Base-by-base conservation (phyloP, 2,113 vertebrate genomes). In the Sphyrna mokarran region DNA sequence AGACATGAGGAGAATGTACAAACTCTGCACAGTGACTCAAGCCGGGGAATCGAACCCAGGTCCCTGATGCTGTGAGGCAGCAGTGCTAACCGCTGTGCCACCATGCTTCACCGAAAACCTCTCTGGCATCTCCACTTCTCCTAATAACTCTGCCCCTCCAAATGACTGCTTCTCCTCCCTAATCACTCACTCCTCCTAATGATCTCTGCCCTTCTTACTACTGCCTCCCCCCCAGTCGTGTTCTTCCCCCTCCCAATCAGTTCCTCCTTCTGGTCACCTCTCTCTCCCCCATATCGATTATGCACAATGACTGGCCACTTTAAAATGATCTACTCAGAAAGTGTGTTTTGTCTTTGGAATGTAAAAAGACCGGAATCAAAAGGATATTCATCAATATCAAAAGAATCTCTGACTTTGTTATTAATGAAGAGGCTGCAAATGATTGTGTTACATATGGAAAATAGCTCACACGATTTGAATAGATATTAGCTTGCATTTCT, bases 301-400 rank as follows among this genome's bases (percentile, higher is more conserved):
- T 14, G 14, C 33, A 90, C 13, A 91, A 66, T 22, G 26, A 22
- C 54, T 90, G 87, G 11, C 87, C 23, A 23, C 29, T 61, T 90
- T 61, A 90, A 90, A 20, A 6, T 43, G 20, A 83, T 43, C 54
- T 48, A 95, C 69, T 72, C 23, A 72, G 40, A 70, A 43, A 72
- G 40, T 7, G 29, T 1, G 5, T 13, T 54, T 72, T 72, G 33
- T 94, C 91, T 48, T 33, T 95, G 23, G 94, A 72, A 6, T 11
- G 23, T 95, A 13, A 43, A 95, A 95, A 54, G 94, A 40, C 22
- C 40, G 54, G 61, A 95, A 76, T 76, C 93, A 76, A 95, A 95
- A 72, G 69, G 48, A 95, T 95, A 95, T 72, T 95, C 40, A 72
- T 54, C 40, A 72, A 72, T 72, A 95, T 95, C 94, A 95, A 94